phyloP scores from a whole-genome alignment of 2,888 invertebrate genomes.

The Monoplex corrugatus region DNA sequence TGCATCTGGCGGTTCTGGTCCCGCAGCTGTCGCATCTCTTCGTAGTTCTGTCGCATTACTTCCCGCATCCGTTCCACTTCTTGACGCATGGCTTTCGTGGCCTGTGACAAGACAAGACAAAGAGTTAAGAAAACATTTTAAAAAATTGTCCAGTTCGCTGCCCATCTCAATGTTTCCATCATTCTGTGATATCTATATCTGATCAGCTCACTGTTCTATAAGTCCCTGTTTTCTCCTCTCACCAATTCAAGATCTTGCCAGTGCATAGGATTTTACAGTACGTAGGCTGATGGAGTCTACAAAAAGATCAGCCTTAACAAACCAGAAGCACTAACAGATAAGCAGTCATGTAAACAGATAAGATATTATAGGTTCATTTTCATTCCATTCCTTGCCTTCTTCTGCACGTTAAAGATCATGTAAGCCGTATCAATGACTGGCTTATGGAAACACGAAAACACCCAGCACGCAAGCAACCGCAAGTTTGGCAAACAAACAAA shows the following conservation, averaged over 20 bases:
- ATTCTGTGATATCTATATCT: neutral
- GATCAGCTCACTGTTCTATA: neutral
- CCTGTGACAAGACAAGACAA: constrained; percentile 35
- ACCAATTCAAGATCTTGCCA: no score
- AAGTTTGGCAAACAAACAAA: no score
- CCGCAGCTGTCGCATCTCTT: constrained; percentile 70
- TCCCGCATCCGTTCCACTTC: constrained; percentile 74
- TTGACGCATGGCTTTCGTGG: constrained; percentile 69
- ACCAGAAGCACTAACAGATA: neutral
- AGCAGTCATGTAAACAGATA: neutral
- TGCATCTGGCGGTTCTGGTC: constrained; percentile 72
- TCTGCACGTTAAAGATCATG: no score
- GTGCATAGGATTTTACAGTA: no score
- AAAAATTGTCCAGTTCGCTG: neutral
- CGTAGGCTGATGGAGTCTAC: neutral
- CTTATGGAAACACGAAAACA: no score
- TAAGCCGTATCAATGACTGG: no score
- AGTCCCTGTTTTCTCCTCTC: no score
- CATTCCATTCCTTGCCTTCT: no score
- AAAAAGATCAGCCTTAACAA: neutral
- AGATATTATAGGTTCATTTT: neutral
- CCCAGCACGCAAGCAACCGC: no score
- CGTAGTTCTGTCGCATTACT: constrained; percentile 74
- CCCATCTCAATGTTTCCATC: neutral
- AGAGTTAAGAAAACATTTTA: neutral